Base-by-base conservation (phyloP, 2,113 vertebrate species). In the Thamnophis sirtalis region DNA sequence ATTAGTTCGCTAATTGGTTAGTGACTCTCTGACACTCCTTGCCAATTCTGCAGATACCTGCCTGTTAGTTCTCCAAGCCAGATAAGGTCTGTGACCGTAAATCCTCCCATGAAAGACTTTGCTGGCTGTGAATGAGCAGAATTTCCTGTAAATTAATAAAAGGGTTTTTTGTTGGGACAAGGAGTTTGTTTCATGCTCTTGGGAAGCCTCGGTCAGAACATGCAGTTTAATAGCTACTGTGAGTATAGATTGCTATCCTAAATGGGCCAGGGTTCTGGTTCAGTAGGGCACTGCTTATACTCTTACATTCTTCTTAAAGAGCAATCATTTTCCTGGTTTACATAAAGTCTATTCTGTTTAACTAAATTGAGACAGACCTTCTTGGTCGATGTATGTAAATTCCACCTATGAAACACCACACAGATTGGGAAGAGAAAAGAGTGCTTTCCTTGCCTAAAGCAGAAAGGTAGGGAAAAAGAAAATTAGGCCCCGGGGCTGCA, bases 381-480 rank as follows among this genome's bases (percentile, higher is more conserved):
- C 22, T 28, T 80, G 13, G 21, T 80, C 22, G 21, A 8, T n/a
- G 3, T 28, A 24, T n/a, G 88, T 88, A 54, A 38, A 56, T 91
- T 89, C 84, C 53, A 88, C 90, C 85, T 86, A 54, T 3, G 88
- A 28, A 93, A 10, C 38, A 10, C 54, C 9, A 92, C 15, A 43
- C 21, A n/a, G n/a, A 84, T n/a, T 5, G 22, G 26, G 28, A 73
- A 90, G 80, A 86, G 89, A 89, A 9, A 86, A 87, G 90, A 9
- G 0, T 56, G 3, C 38, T 4, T 68, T 55, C 87, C 87, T 55
- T 60, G 51, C 3, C 1, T 56, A 48, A 73, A 87, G 28, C 21
- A 58, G 86, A 33, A 0, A 94, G 63, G 15, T 84, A 73, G 89
- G 68, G 58, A 54, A 56, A 93, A 89, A 93, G 73, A 90, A 87